Percentiles rank a stretch among this genome's conserved stretches.
phyloP scores from a whole-genome alignment of 2,888 invertebrate species.

The Syritta pipiens region DNA sequence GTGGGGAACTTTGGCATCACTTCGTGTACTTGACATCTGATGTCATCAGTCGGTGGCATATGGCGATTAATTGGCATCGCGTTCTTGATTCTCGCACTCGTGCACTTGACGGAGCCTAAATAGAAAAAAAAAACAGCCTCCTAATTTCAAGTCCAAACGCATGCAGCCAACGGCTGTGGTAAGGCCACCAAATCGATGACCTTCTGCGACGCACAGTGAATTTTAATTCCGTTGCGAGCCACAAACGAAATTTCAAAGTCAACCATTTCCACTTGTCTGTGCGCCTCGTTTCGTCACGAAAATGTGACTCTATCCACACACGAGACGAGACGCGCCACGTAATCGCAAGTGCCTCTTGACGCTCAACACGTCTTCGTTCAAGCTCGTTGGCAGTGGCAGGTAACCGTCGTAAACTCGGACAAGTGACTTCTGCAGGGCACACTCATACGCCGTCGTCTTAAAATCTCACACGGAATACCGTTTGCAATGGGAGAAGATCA shows the following conservation, averaged over 20 bases:
- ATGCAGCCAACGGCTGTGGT: slow-evolving; percentile 7
- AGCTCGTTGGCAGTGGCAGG: no score
- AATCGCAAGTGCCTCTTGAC: slow-evolving; percentile 15
- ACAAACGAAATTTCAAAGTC: slow-evolving; percentile 47
- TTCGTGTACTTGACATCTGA: background rate
- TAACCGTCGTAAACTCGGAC: background rate
- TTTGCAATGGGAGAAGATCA: no score
- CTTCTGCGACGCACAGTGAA: slow-evolving; percentile 51
- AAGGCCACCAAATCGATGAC: slow-evolving; percentile 24
- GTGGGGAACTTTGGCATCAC: no score
- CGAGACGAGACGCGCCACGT: background rate
- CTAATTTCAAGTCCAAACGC: slow-evolving; percentile 24
- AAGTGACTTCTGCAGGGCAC: slow-evolving; percentile 5
- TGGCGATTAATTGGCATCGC: no score
- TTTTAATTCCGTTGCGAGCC: slow-evolving; percentile 32
- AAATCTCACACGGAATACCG: no score
- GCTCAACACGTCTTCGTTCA: no score
- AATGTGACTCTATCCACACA: no score
- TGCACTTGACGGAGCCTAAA: no score
- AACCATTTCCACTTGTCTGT: slow-evolving; percentile 24
- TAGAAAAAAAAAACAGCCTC: background rate
- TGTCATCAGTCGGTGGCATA: background rate
- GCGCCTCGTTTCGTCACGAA: slow-evolving; percentile 14
- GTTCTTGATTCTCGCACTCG: no score
- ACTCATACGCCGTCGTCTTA: no score